phyloP scores from a whole-genome alignment of 2,888 invertebrate genomes.

The Drosophila ustulata region DNA sequence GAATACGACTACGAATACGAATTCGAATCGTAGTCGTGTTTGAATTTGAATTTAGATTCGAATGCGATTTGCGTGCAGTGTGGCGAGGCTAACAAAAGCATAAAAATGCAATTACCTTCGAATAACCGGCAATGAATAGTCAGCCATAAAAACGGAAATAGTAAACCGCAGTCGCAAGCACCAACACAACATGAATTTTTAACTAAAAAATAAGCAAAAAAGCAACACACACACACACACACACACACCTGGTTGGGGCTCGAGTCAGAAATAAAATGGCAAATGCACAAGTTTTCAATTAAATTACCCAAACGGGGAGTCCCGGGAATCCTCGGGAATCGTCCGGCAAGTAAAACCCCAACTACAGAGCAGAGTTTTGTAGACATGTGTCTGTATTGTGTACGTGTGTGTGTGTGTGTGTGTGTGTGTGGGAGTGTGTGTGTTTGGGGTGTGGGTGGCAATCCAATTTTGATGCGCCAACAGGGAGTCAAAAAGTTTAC shows the following conservation, averaged over 20 bases:
- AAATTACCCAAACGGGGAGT: constrained; percentile 65
- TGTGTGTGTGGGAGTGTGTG: too few relatives aligned
- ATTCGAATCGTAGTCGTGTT: background rate
- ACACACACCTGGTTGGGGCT: constrained; percentile 17
- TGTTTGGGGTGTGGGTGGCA: constrained; percentile 52
- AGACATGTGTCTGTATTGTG: too few relatives aligned
- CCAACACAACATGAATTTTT: constrained; percentile 61
- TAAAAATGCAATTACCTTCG: constrained; percentile 77
- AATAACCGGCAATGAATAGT: constrained; percentile 50
- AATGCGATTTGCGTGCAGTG: constrained; percentile 22
- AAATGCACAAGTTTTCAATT: constrained; percentile 79
- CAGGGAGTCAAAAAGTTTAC: constrained; percentile 44
- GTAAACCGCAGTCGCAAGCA: constrained; percentile 58
- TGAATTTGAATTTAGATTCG: constrained; percentile 8
- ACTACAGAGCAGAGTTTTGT: constrained; percentile 2
- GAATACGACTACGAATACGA: background rate
- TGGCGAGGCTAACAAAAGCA: constrained; percentile 55
- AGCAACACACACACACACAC: constrained; percentile 3
- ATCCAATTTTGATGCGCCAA: constrained; percentile 70
- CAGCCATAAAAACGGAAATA: constrained; percentile 52
- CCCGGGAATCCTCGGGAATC: constrained; percentile 11
- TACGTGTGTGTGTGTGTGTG: constrained; percentile 25
- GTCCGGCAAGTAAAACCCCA: constrained; percentile 23
- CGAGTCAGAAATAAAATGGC: constrained; percentile 50
- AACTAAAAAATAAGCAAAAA: constrained; percentile 53